Conservation (phyloP, 2,888 invertebrate genomes). For the Tachystola acroxantha region DNA sequence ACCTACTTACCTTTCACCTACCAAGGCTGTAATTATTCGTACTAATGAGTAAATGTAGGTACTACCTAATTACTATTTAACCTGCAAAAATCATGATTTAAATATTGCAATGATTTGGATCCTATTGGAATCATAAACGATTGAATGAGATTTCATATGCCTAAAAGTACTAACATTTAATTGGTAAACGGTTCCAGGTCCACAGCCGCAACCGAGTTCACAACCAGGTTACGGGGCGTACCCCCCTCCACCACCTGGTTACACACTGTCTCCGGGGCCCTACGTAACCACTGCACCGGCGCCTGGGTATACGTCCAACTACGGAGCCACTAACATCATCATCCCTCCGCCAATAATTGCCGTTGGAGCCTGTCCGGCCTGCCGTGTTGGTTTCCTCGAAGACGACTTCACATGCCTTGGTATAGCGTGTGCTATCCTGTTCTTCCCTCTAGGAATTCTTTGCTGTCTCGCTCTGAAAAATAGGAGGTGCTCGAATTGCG, state of each 20-base stretch:
- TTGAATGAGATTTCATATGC: no score
- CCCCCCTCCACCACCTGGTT: conserved; percentile 76
- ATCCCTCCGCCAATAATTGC: conserved; percentile 88
- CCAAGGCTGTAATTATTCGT: no score
- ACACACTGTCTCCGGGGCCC: conserved; percentile 63
- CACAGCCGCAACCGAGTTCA: conserved; percentile 19
- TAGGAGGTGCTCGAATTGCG: conserved; percentile 91
- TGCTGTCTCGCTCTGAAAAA: conserved; percentile 92
- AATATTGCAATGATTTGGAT: no score
- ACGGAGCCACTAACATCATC: conserved; percentile 80
- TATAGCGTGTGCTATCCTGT: conserved; percentile 89
- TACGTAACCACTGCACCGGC: conserved; percentile 23
- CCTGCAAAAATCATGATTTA: no score
- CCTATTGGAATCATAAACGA: no score
- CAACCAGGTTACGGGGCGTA: conserved; percentile 28
- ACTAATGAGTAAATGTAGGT: no score
- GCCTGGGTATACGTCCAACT: conserved; percentile 74
- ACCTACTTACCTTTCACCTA: no score
- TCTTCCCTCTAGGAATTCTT: conserved; percentile 91
- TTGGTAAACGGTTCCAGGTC: conserved; percentile 38
- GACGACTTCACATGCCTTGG: conserved; percentile 93
- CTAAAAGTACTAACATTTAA: no score
- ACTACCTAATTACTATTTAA: no score
- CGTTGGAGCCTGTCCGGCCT: conserved; percentile 93
- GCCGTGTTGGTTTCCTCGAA: conserved; percentile 91